A percentile compares a stretch with the other conserved stretches of the same genome.
Evolutionary conservation across 2,888 invertebrate species (phyloP).

Genomic region (Trilocha varians): DNA sequence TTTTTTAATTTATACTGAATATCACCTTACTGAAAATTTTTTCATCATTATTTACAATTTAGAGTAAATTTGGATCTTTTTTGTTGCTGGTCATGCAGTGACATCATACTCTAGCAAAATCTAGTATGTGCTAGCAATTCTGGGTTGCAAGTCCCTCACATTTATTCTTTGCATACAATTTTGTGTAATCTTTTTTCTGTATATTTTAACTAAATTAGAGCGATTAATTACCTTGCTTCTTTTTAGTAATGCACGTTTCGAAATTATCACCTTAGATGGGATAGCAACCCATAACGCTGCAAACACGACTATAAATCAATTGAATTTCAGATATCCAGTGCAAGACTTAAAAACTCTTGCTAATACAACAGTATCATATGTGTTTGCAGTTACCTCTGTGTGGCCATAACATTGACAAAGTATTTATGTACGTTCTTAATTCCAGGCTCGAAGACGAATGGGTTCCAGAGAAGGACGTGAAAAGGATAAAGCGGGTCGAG

Average conservation of each 20-base stretch:
- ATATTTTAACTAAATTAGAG: neutral
- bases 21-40: constrained; percentile 5
- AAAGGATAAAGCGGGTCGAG: constrained; percentile 74
- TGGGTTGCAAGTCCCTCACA: constrained; percentile 43
- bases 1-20: constrained; percentile 7
- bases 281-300: constrained; percentile 58
- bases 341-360: neutral
- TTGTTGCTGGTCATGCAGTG: neutral
- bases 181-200: constrained; percentile 4
- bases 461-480: constrained; percentile 82
- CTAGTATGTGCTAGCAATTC: constrained; percentile 35
- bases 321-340: neutral
- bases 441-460: constrained; percentile 89
- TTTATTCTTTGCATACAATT: constrained; percentile 9
- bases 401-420: constrained; percentile 29
- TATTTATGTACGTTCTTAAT: constrained; percentile 17
- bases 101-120: neutral
- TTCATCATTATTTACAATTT: neutral
- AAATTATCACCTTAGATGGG: constrained; percentile 19
- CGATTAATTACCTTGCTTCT: neutral
- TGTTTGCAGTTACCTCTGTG: constrained; percentile 63
- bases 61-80: neutral
- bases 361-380: constrained; percentile 12
- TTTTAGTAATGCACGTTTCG: constrained; percentile 13
- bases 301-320: constrained; percentile 36